These are phyloP conservation scores for Cabera pusaria DNA, from an alignment of 2,888 invertebrate species.

Conservation along the genomic window DNA sequence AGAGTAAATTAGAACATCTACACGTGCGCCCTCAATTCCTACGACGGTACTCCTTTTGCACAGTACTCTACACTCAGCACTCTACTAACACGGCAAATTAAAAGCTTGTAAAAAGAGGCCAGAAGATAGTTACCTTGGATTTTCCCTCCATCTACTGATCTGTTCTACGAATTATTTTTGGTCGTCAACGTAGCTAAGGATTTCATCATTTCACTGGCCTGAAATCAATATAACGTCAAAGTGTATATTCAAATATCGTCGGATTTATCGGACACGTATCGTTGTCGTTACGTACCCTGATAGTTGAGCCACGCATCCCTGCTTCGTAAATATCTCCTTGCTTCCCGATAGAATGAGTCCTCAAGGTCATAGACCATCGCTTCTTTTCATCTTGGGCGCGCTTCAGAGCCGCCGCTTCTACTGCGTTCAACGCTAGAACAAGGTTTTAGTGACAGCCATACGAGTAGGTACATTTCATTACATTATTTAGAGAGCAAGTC, in stretches of 20 bases:
- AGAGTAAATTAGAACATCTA: too few relatives aligned
- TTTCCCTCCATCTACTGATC: constrained; percentile 67
- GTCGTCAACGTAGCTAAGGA: constrained; percentile 65
- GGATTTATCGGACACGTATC: too few relatives aligned
- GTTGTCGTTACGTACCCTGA: constrained; percentile 53
- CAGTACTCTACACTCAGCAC: too few relatives aligned
- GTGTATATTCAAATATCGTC: too few relatives aligned
- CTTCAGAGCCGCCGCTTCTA: constrained; percentile 84
- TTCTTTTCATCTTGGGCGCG: constrained; percentile 82
- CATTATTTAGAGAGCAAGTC: too few relatives aligned
- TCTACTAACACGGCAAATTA: too few relatives aligned
- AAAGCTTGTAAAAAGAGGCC: too few relatives aligned
- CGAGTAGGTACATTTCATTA: too few relatives aligned
- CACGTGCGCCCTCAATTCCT: too few relatives aligned
- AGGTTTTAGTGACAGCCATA: too few relatives aligned
- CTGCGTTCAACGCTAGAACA: constrained; percentile 76
- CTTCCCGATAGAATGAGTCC: constrained; percentile 42
- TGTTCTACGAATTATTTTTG: constrained; percentile 24
- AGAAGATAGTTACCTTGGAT: constrained; percentile 63
- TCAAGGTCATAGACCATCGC: constrained; percentile 50
- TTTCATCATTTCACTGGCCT: constrained; percentile 77
- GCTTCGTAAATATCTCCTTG: constrained; percentile 68
- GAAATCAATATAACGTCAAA: constrained; percentile 29
- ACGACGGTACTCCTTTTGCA: too few relatives aligned
- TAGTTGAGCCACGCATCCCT: constrained; percentile 45